phyloP scores from a whole-genome alignment of 1,140 invertebrate genomes.

The Drosophila setifemur region DNA sequence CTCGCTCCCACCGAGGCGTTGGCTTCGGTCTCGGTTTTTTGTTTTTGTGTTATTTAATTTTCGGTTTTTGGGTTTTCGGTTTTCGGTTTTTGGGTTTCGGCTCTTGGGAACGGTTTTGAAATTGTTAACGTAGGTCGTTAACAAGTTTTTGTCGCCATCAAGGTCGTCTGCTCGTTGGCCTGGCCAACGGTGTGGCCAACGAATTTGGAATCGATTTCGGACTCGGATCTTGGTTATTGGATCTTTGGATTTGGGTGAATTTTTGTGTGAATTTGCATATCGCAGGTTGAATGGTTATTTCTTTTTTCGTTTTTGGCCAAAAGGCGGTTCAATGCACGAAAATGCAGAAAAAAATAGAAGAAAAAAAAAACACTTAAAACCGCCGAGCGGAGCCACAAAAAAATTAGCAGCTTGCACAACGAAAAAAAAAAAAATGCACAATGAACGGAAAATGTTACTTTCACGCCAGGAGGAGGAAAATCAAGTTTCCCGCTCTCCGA shows the following conservation, averaged over 20 bases:
- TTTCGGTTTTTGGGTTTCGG: not conserved
- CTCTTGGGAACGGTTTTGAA: conserved; percentile 45
- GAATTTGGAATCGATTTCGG: conserved; percentile 19
- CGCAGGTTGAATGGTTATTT: no score
- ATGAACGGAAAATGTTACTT: conserved; percentile 24
- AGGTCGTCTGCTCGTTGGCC: conserved; percentile 39
- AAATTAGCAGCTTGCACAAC: conserved; percentile 55
- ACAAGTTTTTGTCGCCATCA: conserved; percentile 54
- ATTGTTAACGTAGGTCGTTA: conserved; percentile 69
- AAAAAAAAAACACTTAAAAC: no score
- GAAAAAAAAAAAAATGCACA: conserved; percentile 8
- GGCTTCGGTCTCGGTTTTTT: conserved; percentile 8
- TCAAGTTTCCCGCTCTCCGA: conserved; percentile 29
- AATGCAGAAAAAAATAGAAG: no score
- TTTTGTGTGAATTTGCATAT: conserved; percentile 23
- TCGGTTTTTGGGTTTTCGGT: not conserved
- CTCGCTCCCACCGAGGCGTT: conserved; percentile 18
- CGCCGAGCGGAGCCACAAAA: conserved; percentile 22
- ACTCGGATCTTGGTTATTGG: not conserved
- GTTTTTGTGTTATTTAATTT: not conserved
- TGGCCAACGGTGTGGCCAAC: conserved; percentile 15
- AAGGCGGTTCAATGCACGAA: conserved; percentile 51
- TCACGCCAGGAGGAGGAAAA: conserved; percentile 25
- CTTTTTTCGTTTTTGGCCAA: no score
- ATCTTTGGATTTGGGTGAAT: no score